A percentile compares a stretch with the other conserved stretches of the same genome.
Conservation (phyloP, 2,888 invertebrate genomes). For the Neoascia interrupta region DNA sequence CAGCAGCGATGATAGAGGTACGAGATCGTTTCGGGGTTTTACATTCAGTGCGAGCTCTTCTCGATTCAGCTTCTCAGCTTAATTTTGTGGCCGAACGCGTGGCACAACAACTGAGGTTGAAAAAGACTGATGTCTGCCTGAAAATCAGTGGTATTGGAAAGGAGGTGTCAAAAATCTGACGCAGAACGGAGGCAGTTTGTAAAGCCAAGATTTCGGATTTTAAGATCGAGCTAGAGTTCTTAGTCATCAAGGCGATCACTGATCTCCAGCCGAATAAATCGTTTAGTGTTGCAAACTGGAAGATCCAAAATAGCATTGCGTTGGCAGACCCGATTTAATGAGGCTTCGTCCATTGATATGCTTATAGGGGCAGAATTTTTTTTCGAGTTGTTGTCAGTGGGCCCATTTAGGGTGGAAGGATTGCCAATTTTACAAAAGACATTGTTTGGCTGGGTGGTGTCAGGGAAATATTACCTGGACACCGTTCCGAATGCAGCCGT, state of each 20-base stretch:
- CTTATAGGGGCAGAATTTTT: background rate
- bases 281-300: slow-evolving; percentile 1
- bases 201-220: too few species aligned
- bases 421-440: background rate
- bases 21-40: background rate
- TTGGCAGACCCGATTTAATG: slow-evolving; percentile 2
- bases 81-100: slow-evolving; percentile 4
- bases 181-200: background rate
- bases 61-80: background rate
- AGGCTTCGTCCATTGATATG: background rate
- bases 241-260: slow-evolving; percentile 12
- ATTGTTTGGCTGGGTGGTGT: background rate
- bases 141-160: background rate
- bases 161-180: background rate
- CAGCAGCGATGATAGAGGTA: background rate
- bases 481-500: background rate
- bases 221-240: slow-evolving; percentile 2
- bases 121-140: slow-evolving; percentile 3
- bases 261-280: slow-evolving; percentile 19
- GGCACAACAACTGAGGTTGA: slow-evolving; percentile 24
- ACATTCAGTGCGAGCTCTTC: background rate
- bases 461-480: background rate
- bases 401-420: background rate
- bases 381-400: slow-evolving; percentile 6
- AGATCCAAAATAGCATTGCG: slow-evolving; percentile 13